phyloP scores from a whole-genome alignment of 1,140 invertebrate genomes.

The Euwallacea similis region DNA sequence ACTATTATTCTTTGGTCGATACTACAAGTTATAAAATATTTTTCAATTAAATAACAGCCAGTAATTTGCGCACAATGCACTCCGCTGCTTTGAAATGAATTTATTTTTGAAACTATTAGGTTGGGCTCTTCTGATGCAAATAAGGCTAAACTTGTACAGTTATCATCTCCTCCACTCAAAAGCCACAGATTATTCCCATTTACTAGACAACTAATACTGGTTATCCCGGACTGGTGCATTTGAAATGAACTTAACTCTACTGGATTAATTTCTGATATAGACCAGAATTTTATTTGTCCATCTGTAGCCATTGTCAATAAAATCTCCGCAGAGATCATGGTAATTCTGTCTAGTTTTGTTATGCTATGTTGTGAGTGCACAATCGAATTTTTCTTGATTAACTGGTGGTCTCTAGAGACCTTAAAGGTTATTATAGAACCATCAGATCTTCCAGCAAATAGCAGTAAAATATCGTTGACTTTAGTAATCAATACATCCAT shows the following conservation, averaged over 20 bases:
- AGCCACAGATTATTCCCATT: conserved; percentile 57
- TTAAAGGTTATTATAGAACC: conserved; percentile 57
- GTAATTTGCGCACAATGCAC: conserved; percentile 69
- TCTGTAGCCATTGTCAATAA: conserved; percentile 66
- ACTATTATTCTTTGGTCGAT: conserved; percentile 64
- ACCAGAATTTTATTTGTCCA: conserved; percentile 68
- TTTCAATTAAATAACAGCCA: conserved; percentile 58
- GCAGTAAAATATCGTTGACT: conserved; percentile 44
- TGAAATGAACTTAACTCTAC: conserved; percentile 51
- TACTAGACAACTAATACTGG: conserved; percentile 58
- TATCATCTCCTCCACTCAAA: conserved; percentile 72
- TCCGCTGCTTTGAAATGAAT: conserved; percentile 22
- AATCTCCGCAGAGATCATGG: conserved; percentile 48
- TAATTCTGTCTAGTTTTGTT: conserved; percentile 57
- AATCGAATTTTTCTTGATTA: conserved; percentile 51
- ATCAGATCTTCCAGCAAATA: conserved; percentile 73
- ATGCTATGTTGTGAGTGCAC: conserved; percentile 61
- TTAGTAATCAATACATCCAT: conserved; percentile 45
- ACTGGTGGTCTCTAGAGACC: conserved; percentile 39
- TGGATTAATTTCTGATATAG: conserved; percentile 44
- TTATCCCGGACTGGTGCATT: conserved; percentile 73
- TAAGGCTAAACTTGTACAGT: conserved; percentile 59
- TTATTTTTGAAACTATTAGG: conserved; percentile 20
- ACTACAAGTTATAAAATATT: conserved; percentile 59
- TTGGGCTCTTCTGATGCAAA: conserved; percentile 16